Base-by-base conservation (phyloP, 1,140 invertebrate species). In the Ephestia elutella region DNA sequence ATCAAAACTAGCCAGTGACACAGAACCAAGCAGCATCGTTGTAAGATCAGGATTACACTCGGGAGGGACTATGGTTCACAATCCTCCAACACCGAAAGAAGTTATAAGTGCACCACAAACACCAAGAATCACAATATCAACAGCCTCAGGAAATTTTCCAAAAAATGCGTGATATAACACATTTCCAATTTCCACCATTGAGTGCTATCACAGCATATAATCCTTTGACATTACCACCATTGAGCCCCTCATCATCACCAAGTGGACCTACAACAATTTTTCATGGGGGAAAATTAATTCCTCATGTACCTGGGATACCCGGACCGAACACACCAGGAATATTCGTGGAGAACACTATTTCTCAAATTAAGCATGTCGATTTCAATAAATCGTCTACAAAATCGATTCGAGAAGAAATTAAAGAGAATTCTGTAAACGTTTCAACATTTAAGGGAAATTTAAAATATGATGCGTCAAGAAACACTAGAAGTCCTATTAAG, bases 231-330 rank as follows among this genome's bases (percentile, higher is more conserved):
- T 73, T 91, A 63, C 90, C 90, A 7, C 89, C 90, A 3, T 65
- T 89, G 4, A 89, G 87, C 67, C 87, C 87, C 18, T 78, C 80
- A 18, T 66, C 79, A n/a, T 89, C 85, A 44, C 86, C 89, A 19
- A 84, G 78, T 66, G 87, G 84, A 17, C 78, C 87, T 32, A 75
- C 89, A 9, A 94, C 93, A 11, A 92, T 93, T 65, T 74, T 92
- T 25, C 92, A 93, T 58, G 90, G 91, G 20, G 94, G 92, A n/a
- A 94, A 94, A 76, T 81, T 93, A 8, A 94, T 96, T 68, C 94
- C 94, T 4, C 93, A 94, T 80, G 95, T 96, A 5, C 95, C 95
- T 2, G 95, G 95, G 10, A 96, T 96, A 79, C 95, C 95, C 0
- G 95, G 95, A 32, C 95, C 95, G 0, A 92, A 93, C 62, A 92